Base-by-base conservation (phyloP, 2,113 vertebrate species). In the Eleginops maclovinus region DNA sequence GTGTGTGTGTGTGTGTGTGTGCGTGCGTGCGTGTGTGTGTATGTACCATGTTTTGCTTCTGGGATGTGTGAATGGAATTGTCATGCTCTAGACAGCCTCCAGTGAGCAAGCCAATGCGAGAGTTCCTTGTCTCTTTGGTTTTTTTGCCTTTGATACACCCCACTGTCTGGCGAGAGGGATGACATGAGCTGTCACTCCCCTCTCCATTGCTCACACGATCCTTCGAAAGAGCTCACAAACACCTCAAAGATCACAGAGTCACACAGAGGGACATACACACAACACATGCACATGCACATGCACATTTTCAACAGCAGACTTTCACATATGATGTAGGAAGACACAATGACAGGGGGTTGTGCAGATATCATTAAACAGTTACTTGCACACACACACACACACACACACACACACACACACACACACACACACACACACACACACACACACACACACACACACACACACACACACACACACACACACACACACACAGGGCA, bases 61-160 rank as follows among this genome's bases (percentile, higher is more conserved):
- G 64, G 72, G 54, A 82, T 11, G 63, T 83, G 85, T 66, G 66
- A 93, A 91, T 93, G 87, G 90, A 91, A 68, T 85, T 89, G 75
- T 90, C 88, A 62, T 92, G 90, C 91, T 87, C 55, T 36, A 41
- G 60, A 15, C 68, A 55, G 41, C 49, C 75, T 86, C 64, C 50
- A 22, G 60, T 67, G 82, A 77, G 26, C n/a, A 61, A 50, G 66
- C 41, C 63, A 54, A 60, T 46, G 41, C 44, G 6, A 75, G 53
- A n/a, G 15, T 59, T 50, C 51, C 28, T 40, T 47, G n/a, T 59
- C 58, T 71, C 58, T 56, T 63, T 44, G n/a, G 3, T 36, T 24
- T 14, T 50, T 36, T 49, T 40, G 11, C 49, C 63, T 86, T 58
- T 66, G 75, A 76, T 87, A 60, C 60, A 31, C 60, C 61, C 26